These are phyloP conservation scores for Oreocharis arfaki DNA, from an alignment of 2,113 vertebrate genomes.

Conservation along the genomic window DNA sequence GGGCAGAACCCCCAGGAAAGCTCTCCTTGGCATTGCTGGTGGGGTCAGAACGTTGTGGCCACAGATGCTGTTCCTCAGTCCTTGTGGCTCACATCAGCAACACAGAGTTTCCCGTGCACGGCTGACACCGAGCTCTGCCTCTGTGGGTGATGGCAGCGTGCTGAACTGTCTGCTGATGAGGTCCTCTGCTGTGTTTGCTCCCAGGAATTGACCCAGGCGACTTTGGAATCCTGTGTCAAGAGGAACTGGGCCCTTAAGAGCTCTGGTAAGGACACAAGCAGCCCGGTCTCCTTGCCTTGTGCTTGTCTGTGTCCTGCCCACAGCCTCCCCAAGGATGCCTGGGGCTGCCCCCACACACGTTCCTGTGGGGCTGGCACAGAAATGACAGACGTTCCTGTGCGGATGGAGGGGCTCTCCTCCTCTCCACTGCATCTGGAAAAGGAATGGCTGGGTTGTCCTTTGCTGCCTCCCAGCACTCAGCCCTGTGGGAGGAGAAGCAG, in stretches of 20 bases:
- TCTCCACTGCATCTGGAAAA: not conserved
- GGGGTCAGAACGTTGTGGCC: not conserved
- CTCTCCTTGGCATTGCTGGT: not conserved
- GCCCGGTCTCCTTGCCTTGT: not conserved
- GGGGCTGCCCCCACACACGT: not conserved
- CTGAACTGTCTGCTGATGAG: not conserved
- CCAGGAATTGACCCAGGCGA: not conserved
- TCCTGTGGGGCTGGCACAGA: not conserved
- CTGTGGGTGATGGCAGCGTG: fast-evolving
- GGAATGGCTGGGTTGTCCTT: not conserved
- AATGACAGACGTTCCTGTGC: fast-evolving
- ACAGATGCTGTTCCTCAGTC: not conserved
- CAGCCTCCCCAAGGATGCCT: no score
- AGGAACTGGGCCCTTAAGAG: not conserved
- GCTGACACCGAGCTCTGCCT: not conserved
- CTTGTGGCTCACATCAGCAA: fast-evolving
- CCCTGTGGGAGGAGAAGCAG: not conserved
- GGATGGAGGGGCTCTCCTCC: not conserved
- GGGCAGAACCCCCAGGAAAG: not conserved
- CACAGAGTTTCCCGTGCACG: not conserved
- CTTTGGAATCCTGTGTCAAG: not conserved
- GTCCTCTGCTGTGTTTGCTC: not conserved
- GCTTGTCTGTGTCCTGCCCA: not conserved
- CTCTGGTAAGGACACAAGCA: not conserved
- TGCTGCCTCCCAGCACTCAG: not conserved